Evolutionary conservation across 2,113 vertebrate species (phyloP), one percentile per base, ranked within the genome.

Genomic region (Hemicordylus capensis): DNA sequence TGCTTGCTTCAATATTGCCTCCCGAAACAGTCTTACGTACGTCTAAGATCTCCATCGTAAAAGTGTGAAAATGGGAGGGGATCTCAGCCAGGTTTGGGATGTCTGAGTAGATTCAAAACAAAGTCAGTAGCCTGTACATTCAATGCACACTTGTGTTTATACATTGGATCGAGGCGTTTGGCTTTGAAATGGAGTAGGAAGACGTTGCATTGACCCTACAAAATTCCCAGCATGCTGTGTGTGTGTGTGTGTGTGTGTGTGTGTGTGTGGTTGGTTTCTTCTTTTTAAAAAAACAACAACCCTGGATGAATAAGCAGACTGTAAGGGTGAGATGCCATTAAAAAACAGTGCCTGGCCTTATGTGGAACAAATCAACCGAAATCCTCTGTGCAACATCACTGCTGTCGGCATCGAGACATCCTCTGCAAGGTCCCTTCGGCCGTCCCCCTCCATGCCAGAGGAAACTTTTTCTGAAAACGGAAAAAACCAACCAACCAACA

Each of bases 181-280:
- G 14, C 58, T 74, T 67, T 89, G 93, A 92, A 95, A 93, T 93
- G 93, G 59, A 28, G 76, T 83, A 95, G 94, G 90, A 93, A 95
- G 95, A 95, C 94, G 95, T 93, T 93, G 95, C 93, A 93, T 93
- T 86, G 92, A 90, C 44, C 88, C 86, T 94, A 91, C 86, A 91
- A 90, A 89, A 94, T 93, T 93, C 93, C 95, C 96, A 90, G 81
- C 46, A 58, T 70, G 46, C 0, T 15, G 75, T 67, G 22, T 91
- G n/a, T n/a, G n/a, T n/a, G n/a, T n/a, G n/a, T n/a, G n/a, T n/a
- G n/a, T n/a, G n/a, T n/a, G n/a, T n/a, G n/a, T n/a, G n/a, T n/a
- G n/a, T n/a, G n/a, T n/a, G n/a, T n/a, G n/a, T n/a, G n/a, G n/a
- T n/a, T n/a, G n/a, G n/a, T n/a, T n/a, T n/a, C n/a, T 10, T 80